Percentiles rank a stretch among this genome's conserved stretches.
These are phyloP conservation scores for Ochropacha duplaris DNA, from an alignment of 2,888 invertebrate species.

Conservation along the genomic window DNA sequence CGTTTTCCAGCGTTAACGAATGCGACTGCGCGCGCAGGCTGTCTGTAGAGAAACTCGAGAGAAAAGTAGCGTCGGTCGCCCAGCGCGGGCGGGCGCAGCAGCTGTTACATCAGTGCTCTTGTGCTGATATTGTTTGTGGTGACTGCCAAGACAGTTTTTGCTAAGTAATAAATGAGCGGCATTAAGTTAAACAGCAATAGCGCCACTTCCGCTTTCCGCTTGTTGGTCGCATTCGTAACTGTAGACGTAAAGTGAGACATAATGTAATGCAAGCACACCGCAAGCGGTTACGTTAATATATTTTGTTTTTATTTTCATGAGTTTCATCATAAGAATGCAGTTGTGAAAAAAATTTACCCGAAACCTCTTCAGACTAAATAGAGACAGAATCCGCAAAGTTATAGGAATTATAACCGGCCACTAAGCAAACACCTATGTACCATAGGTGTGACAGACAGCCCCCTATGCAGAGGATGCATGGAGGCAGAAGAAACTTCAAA, in stretches of 20 bases:
- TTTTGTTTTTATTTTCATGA: conserved; percentile 19
- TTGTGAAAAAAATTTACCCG: too few species aligned
- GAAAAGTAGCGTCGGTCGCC: conserved; percentile 72
- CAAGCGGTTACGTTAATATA: conserved; percentile 12
- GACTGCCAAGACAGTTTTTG: conserved; percentile 41
- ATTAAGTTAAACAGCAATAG: conserved; percentile 30
- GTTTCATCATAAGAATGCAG: background rate
- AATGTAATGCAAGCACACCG: conserved; percentile 11
- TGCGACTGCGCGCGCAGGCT: conserved; percentile 60
- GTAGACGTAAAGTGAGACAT: conserved; percentile 21
- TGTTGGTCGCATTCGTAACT: conserved; percentile 23
- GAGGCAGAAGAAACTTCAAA: too few species aligned
- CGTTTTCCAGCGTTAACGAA: conserved; percentile 49
- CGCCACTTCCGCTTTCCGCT: conserved; percentile 57
- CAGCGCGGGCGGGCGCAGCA: conserved; percentile 39
- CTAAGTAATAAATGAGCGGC: conserved; percentile 44
- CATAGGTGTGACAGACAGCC: too few species aligned
- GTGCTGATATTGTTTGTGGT: conserved; percentile 49
- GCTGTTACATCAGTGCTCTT: conserved; percentile 73
- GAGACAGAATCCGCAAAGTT: background rate
- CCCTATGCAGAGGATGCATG: too few species aligned
- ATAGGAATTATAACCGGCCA: too few species aligned
- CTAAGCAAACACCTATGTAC: too few species aligned
- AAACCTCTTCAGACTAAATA: too few species aligned
- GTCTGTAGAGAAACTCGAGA: conserved; percentile 69